Evolutionary conservation across 1,140 invertebrate genomes (phyloP).

Genomic region (Lithobius niger): DNA sequence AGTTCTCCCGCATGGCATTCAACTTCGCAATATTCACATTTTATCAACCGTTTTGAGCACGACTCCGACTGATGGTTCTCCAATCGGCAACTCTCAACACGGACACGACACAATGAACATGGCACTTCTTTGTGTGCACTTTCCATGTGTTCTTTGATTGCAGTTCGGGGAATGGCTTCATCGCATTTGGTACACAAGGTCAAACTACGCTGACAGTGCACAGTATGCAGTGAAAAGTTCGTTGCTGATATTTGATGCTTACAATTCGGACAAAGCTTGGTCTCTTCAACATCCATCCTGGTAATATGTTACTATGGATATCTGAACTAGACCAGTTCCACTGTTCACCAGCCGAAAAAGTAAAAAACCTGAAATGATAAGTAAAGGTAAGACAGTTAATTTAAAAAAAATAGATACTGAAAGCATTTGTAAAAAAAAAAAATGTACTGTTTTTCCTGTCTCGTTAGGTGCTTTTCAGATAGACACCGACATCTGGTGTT

Average conservation of each 20-base stretch:
- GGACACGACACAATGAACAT: conserved; percentile 31
- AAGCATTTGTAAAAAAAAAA: too few species aligned
- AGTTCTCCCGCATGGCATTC: conserved; percentile 43
- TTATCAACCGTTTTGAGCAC: conserved; percentile 28
- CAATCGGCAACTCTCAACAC: conserved; percentile 31
- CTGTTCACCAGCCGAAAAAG: too few species aligned
- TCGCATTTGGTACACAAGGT: conserved; percentile 32
- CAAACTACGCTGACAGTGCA: conserved; percentile 37
- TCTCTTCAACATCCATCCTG: too few species aligned
- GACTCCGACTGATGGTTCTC: conserved; percentile 31
- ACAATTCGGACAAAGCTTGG: too few species aligned
- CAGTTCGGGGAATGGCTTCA: conserved; percentile 31
- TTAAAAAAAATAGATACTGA: too few species aligned
- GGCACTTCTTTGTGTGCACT: conserved; percentile 28
- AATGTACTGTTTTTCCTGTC: too few species aligned
- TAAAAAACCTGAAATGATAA: too few species aligned
- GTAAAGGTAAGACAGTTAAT: too few species aligned
- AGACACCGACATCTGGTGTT: too few species aligned
- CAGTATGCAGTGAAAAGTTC: conserved; percentile 28
- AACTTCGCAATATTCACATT: conserved; percentile 46
- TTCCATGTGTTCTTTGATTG: conserved; percentile 31
- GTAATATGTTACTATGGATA: too few species aligned
- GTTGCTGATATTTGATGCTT: not conserved
- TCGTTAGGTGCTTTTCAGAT: too few species aligned
- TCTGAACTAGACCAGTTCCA: too few species aligned